A percentile compares a stretch with the other conserved stretches of the same genome.
phyloP scores from a whole-genome alignment of 2,113 vertebrate genomes.

The Acanthisitta chloris region DNA sequence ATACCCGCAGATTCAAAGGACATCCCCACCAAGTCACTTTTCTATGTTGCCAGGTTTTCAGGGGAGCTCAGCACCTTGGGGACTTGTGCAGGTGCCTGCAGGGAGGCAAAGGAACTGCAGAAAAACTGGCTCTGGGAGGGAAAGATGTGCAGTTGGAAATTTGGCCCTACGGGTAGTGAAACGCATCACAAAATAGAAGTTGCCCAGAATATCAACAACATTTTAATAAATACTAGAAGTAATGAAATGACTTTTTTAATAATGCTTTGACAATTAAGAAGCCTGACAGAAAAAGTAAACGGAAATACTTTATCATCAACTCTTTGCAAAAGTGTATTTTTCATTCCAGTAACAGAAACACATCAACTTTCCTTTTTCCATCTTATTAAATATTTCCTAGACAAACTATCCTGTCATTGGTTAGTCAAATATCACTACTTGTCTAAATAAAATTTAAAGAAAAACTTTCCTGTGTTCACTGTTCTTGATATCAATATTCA shows the following conservation, averaged over 20 bases:
- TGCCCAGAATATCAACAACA: neutral
- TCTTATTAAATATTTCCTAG: neutral
- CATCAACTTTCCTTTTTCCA: neutral
- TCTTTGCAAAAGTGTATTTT: neutral
- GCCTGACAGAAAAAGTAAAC: conserved; percentile 26
- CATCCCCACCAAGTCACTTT: neutral
- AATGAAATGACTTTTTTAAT: conserved; percentile 6
- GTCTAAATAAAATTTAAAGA: neutral
- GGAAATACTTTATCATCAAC: neutral
- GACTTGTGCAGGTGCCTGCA: neutral
- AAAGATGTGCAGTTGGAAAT: neutral
- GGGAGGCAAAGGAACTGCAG: neutral
- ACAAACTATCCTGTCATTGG: neutral
- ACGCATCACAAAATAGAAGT: neutral
- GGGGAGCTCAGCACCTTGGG: neutral
- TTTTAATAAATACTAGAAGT: conserved; percentile 5
- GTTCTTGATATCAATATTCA: neutral
- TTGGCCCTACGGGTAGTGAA: rapidly evolving
- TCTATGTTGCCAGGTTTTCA: neutral
- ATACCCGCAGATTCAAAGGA: neutral
- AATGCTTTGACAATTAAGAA: conserved; percentile 22
- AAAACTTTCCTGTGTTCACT: neutral
- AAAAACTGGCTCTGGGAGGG: neutral
- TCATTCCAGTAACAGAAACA: conserved; percentile 8
- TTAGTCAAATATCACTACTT: neutral